Percentiles rank a stretch among this genome's conserved stretches.
phyloP scores from a whole-genome alignment of 2,888 invertebrate genomes.

The Pilophorus perplexus region DNA sequence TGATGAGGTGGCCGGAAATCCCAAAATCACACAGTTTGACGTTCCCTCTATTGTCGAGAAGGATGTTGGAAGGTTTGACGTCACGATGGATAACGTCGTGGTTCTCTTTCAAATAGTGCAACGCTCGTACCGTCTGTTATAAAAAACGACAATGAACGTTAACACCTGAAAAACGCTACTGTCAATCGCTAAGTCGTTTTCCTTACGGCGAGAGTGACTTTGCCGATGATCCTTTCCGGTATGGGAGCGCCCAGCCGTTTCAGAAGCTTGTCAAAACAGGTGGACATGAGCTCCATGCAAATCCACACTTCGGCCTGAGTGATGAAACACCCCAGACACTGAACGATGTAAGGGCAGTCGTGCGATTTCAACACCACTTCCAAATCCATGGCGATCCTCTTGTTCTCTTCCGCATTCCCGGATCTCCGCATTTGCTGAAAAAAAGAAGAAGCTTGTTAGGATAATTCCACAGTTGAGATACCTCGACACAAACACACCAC shows the following conservation, averaged over 20 bases:
- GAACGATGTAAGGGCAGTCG: slow-evolving; percentile 95
- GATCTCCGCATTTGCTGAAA: slow-evolving; percentile 92
- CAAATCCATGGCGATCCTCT: slow-evolving; percentile 97
- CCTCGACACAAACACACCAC: too few species aligned
- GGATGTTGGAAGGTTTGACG: slow-evolving; percentile 97
- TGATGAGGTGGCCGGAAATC: slow-evolving; percentile 95
- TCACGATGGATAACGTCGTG: slow-evolving; percentile 98
- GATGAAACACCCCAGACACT: slow-evolving; percentile 96
- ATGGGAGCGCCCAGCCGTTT: slow-evolving; percentile 83
- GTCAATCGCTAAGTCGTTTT: not conserved
- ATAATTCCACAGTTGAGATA: too few species aligned
- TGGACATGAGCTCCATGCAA: slow-evolving; percentile 99
- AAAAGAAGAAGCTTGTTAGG: too few species aligned
- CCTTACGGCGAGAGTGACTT: slow-evolving; percentile 92
- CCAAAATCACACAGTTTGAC: slow-evolving; percentile 99
- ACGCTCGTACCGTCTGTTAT: slow-evolving; percentile 83
- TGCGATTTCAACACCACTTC: slow-evolving; percentile 96
- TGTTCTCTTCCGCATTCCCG: slow-evolving; percentile 94
- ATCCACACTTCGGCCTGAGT: slow-evolving; percentile 98
- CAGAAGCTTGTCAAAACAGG: slow-evolving; percentile 95
- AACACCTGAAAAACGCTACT: not conserved
- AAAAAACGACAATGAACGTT: slow-evolving; percentile 48
- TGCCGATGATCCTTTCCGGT: slow-evolving; percentile 93
- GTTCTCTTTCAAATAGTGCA: slow-evolving; percentile 94
- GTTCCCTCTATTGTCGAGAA: slow-evolving; percentile 90